A percentile compares a stretch with the other conserved stretches of the same genome.
Evolutionary conservation across 2,113 vertebrate species (phyloP).

Genomic region (Balaeniceps rex): DNA sequence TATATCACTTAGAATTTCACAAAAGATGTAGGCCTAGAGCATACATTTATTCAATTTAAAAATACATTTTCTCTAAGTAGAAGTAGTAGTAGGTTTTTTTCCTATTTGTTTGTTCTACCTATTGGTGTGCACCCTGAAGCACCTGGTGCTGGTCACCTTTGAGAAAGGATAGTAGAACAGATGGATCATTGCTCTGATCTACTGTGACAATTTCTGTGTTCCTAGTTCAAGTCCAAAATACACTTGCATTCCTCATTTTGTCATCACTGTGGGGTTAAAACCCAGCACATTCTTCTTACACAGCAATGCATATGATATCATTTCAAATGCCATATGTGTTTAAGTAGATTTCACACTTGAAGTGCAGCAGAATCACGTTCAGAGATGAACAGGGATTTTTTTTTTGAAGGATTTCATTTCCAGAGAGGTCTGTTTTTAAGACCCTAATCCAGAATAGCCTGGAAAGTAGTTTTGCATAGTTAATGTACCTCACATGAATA

Average conservation of each 20-base stretch:
- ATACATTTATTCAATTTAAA: background rate
- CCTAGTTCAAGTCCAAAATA: background rate
- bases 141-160: background rate
- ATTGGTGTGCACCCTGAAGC: background rate
- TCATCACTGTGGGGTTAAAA: background rate
- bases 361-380: background rate
- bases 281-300: background rate
- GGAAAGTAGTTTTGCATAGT: conserved; percentile 8
- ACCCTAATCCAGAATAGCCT: background rate
- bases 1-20: background rate
- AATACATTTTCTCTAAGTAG: background rate
- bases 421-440: conserved; percentile 1
- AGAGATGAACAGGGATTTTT: background rate
- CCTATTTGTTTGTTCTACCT: background rate
- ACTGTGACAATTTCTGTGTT: background rate
- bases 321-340: background rate
- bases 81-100: no score
- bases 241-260: background rate
- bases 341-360: background rate
- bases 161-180: background rate
- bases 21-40: background rate
- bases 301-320: background rate
- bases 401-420: background rate
- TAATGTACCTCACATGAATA: background rate
- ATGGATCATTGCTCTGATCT: background rate